A percentile compares a stretch with the other conserved stretches of the same genome.
Conservation (phyloP, 2,888 invertebrate genomes). For the Platycheirus rosarum region DNA sequence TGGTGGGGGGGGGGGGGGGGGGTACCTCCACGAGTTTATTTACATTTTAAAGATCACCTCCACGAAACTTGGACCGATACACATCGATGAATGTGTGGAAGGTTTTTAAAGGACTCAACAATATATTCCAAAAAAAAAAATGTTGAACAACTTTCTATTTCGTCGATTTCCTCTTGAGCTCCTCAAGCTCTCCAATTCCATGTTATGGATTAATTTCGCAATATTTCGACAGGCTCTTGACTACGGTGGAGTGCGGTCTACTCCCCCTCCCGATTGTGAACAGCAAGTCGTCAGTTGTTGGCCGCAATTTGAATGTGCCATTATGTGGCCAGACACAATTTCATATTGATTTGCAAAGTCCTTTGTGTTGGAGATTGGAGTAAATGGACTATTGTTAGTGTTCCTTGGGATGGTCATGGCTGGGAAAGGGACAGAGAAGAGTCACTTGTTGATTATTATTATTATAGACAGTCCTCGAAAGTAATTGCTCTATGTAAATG, state of each 20-base stretch:
- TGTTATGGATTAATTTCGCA: constrained; percentile 8
- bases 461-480: constrained; percentile 47
- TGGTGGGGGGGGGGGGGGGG: not conserved
- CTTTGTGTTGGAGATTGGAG: constrained; percentile 35
- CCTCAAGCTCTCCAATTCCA: constrained; percentile 4
- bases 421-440: constrained; percentile 26
- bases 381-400: constrained; percentile 21
- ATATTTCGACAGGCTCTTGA: constrained; percentile 35
- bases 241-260: not conserved
- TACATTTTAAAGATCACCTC: constrained; percentile 4
- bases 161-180: constrained; percentile 8
- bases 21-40: constrained; percentile 2
- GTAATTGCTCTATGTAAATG: constrained; percentile 47
- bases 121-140: not conserved
- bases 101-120: constrained; percentile 4
- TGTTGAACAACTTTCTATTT: constrained; percentile 18
- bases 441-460: constrained; percentile 62
- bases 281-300: constrained; percentile 50
- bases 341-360: constrained; percentile 59
- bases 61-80: not conserved
- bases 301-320: constrained; percentile 44
- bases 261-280: constrained; percentile 4
- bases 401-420: constrained; percentile 7
- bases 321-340: constrained; percentile 63
- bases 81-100: constrained; percentile 16